These are phyloP conservation scores for Eristalinus aeneus DNA, from an alignment of 2,888 invertebrate species.

Conservation along the genomic window DNA sequence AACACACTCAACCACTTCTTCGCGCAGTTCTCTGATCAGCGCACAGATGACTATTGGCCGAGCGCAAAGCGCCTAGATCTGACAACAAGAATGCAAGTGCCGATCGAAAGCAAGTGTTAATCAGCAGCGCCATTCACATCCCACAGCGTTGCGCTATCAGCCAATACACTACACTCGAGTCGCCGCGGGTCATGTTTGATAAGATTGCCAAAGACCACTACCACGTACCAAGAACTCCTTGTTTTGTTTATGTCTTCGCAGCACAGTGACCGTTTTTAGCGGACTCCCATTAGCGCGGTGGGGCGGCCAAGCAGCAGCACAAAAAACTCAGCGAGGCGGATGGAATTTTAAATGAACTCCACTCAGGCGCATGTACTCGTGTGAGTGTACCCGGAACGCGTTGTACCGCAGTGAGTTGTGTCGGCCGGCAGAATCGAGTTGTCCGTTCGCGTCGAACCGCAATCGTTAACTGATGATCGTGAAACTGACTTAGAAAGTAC, in stretches of 20 bases:
- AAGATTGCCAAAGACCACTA: conserved; percentile 9
- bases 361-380: neutral
- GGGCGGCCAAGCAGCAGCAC: neutral
- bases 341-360: conserved; percentile 20
- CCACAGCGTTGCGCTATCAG: conserved; percentile 8
- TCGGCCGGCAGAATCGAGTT: conserved; percentile 9
- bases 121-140: conserved; percentile 16
- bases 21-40: neutral
- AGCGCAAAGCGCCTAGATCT: neutral
- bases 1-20: neutral
- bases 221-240: neutral
- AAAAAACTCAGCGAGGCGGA: neutral
- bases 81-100: neutral
- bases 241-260: neutral
- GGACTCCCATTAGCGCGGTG: conserved; percentile 11
- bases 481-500: conserved; percentile 54
- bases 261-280: conserved; percentile 21
- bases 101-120: conserved; percentile 1
- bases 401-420: neutral
- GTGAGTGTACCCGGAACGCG: neutral
- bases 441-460: conserved; percentile 50
- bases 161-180: conserved; percentile 2
- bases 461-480: conserved; percentile 52
- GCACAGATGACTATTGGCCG: neutral
- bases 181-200: conserved; percentile 31